Base-by-base conservation (phyloP, 2,888 invertebrate species). In the Cephus nigrinus region DNA sequence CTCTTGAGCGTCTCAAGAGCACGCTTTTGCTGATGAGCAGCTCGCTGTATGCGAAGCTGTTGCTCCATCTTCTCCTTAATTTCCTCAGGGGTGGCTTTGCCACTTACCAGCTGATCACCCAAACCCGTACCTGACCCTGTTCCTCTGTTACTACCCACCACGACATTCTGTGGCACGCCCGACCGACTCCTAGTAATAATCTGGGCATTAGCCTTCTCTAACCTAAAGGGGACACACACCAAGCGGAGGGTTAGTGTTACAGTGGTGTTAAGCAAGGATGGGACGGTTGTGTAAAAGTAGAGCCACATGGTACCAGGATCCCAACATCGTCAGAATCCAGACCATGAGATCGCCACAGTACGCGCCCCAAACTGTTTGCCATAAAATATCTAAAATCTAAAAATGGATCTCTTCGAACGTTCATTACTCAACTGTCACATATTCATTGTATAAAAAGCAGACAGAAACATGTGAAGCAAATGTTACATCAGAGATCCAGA, bases 41-140 rank as follows among this genome's bases (percentile, higher is more conserved):
- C 96, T 80, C 98, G 92, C 90, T 98, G 98, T 86, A 97, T 93
- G 78, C 97, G 95, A 82, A 98, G 92, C 88, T 98, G 97, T 83
- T 97, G 97, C 88, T 98, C 98, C 95, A 98, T 95, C 91, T 97
- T 97, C 85, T 98, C 97, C 91, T 96, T 97, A 81, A 96, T 94
- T 87, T 97, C 97, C 83, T 95, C 94, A 0, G 95, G 94, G 36
- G 94, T 94, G 0, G 94, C 93, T 86, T 95, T 94, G 83, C 92
- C 94, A 86, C 91, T 93, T 12, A 93, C 92, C 9, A 90, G 83
- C 76, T 91, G 90, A 76, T 91, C 91, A 5, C 84, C 82, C 11
- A 86, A 77, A 12, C 86, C 81, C 30, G 86, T 77, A 75, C 82
- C 82, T 3, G 86, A 79, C 9, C 80, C 79, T 11, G 73, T 75